Conservation (phyloP, 2,797 vertebrate genomes). For the Nothura maculosa region DNA sequence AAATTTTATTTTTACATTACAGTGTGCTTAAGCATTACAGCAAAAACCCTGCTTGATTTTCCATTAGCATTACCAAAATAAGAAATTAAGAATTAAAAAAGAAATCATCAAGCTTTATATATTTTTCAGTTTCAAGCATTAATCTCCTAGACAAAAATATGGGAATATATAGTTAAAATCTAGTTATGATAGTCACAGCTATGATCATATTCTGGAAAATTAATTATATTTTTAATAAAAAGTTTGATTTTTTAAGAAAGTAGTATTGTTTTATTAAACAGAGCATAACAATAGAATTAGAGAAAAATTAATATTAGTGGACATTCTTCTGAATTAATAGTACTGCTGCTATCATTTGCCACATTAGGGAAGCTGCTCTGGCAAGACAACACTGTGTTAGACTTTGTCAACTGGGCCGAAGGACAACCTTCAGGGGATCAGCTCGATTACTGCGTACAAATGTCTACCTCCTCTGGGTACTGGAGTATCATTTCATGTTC, state of each 20-base stretch:
- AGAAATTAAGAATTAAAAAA: not conserved
- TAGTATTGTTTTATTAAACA: not conserved
- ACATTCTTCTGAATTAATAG: not conserved
- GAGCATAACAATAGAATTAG: not conserved
- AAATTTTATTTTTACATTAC: not conserved
- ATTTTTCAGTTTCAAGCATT: not conserved
- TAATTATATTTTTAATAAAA: not conserved
- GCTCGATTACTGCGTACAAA: not conserved
- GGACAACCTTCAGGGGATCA: not conserved
- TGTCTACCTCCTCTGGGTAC: not conserved
- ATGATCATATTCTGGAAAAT: not conserved
- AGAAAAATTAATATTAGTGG: not conserved
- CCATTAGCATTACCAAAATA: not conserved
- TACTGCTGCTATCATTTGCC: not conserved
- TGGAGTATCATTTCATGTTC: constrained; percentile 45
- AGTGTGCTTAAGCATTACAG: not conserved
- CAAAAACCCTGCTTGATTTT: not conserved
- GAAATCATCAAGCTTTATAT: not conserved
- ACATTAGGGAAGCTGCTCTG: constrained; percentile 43
- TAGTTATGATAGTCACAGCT: not conserved
- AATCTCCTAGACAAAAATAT: not conserved
- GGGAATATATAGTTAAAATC: not conserved
- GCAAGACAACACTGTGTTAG: constrained; percentile 40
- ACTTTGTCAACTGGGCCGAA: constrained; percentile 49
- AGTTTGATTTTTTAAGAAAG: not conserved